Conservation (phyloP, 2,113 vertebrate species). For the Anoura caudifer region DNA sequence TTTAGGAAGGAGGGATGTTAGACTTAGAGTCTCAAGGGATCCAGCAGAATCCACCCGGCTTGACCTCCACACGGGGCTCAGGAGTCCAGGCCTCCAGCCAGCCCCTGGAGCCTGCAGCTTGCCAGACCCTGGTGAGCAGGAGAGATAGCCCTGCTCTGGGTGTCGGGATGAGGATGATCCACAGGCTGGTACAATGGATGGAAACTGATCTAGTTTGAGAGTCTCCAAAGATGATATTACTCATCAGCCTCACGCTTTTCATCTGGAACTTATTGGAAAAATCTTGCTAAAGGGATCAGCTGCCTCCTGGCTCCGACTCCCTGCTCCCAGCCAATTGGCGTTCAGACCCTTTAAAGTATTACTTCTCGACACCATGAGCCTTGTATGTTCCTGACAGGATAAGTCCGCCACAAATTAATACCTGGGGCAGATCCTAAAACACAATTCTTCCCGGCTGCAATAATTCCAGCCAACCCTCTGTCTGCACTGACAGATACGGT, state of each 20-base stretch:
- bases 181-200: background rate
- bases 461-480: slow-evolving; percentile 34
- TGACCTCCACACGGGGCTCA: accelerated
- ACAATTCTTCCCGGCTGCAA: slow-evolving; percentile 52
- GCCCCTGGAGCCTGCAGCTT: accelerated
- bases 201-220: background rate
- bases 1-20: background rate
- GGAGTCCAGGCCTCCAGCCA: background rate
- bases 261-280: slow-evolving; percentile 74
- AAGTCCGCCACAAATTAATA: slow-evolving; percentile 69
- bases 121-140: accelerated
- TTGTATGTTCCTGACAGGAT: slow-evolving; percentile 60
- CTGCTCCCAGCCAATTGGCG: background rate
- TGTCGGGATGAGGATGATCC: background rate
- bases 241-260: slow-evolving; percentile 22
- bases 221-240: slow-evolving; percentile 29
- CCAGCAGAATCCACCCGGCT: accelerated
- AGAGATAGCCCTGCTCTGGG: background rate
- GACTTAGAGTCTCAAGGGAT: background rate
- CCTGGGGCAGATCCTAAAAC: slow-evolving; percentile 61
- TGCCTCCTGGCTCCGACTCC: background rate
- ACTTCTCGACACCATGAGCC: slow-evolving; percentile 26
- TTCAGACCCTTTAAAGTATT: slow-evolving; percentile 40
- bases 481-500: slow-evolving; percentile 8
- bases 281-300: slow-evolving; percentile 39